Base-by-base conservation (phyloP, 2,888 invertebrate species). In the Altica lythri region DNA sequence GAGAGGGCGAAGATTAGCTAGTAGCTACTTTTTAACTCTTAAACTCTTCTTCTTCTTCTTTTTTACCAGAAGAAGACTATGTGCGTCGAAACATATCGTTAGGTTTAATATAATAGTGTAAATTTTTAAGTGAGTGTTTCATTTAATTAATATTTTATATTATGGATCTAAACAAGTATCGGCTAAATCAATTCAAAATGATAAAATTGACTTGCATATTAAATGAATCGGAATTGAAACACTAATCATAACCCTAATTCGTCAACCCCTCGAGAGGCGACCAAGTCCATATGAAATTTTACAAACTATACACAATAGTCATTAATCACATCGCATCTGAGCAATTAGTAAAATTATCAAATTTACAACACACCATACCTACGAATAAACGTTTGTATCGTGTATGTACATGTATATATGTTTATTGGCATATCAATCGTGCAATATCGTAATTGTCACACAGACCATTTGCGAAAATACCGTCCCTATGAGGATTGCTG, bases 341-440 rank as follows among this genome's bases (percentile, higher is more conserved):
- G 47, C 60, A 62, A 60, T 62, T 60, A 62, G 53, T 43, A 50
- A 58, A 55, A 63, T 63, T 59, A 62, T 62, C 57, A 53, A 53
- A 62, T 64, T 61, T 64, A 43, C 64, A 53, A 59, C 53, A 46
- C 53, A 44, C 10, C 13, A 34, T 35, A 22, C 12, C 34, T 42
- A 53, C 32, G 42, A 34, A 43, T 19, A 27, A 22, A 43, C 38
- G 30, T n/a, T n/a, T n/a, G n/a, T n/a, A n/a, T n/a, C n/a, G n/a
- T n/a, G n/a, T 44, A n/a, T 16, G 12, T 38, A 18, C 9, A 37
- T 29, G 37, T 47, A 44, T 51, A 53, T 56, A 37, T 35, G 47
- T 56, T 59, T 56, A 59, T 59, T 47, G 55, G 45, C 40, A 47
- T 45, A 51, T 56, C 56, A 56, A 49, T 56, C 47, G 47, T 42